phyloP scores from a whole-genome alignment of 2,113 vertebrate genomes.

The Oryctolagus cuniculus region mOryCun1.1 NC_091438.1:123726501-123727000 shows the following conservation, averaged over 20 bases:
- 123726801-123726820: not conserved
- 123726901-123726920: conserved; percentile 4
- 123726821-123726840: not conserved
- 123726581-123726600: no score
- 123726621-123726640: not conserved
- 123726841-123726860: not conserved
- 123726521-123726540: not conserved
- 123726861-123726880: not conserved
- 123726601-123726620: not conserved
- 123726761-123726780: not conserved
- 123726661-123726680: not conserved
- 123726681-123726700: not conserved
- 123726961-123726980: not conserved
- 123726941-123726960: not conserved
- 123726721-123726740: not conserved
- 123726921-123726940: not conserved
- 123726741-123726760: not conserved
- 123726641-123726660: not conserved
- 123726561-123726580: no score
- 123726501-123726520: not conserved
- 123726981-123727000: not conserved
- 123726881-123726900: not conserved
- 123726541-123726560: not conserved
- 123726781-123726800: not conserved
- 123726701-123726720: not conserved